Evolutionary conservation across 1,140 invertebrate species (phyloP).

Genomic region (Drosophila lini): DNA sequence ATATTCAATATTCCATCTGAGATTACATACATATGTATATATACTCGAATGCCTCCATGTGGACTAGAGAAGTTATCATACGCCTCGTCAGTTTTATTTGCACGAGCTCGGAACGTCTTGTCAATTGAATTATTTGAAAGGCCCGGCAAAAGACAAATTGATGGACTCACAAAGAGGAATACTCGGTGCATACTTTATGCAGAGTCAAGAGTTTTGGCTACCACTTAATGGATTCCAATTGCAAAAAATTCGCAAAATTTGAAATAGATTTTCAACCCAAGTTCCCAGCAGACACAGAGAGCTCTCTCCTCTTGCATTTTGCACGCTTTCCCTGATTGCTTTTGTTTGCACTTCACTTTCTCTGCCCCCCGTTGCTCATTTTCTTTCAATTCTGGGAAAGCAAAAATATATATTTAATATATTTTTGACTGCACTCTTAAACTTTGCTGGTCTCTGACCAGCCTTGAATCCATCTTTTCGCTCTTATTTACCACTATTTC

Average conservation of each 20-base stretch:
- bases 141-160: not conserved
- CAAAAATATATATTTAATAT: conserved; percentile 18
- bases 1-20: conserved; percentile 10
- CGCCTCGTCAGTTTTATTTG: conserved; percentile 55
- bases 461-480: conserved; percentile 32
- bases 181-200: conserved; percentile 19
- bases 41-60: conserved; percentile 11
- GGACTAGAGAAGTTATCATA: conserved; percentile 44
- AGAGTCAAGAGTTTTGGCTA: conserved; percentile 31
- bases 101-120: conserved; percentile 19
- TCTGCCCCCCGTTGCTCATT: conserved; percentile 7
- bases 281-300: not conserved
- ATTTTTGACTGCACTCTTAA: conserved; percentile 58
- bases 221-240: conserved; percentile 32
- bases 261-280: conserved; percentile 19
- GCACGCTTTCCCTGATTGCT: conserved; percentile 32
- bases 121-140: conserved; percentile 48
- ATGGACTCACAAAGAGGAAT: conserved; percentile 7
- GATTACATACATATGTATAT: not conserved
- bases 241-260: conserved; percentile 3
- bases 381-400: conserved; percentile 5
- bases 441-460: conserved; percentile 49
- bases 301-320: conserved; percentile 16
- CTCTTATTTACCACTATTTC: conserved; percentile 34
- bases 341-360: conserved; percentile 37